These are phyloP conservation scores for Leptinotarsa rubiginosa DNA, from an alignment of 2,888 invertebrate genomes.

Conservation along the genomic window DNA sequence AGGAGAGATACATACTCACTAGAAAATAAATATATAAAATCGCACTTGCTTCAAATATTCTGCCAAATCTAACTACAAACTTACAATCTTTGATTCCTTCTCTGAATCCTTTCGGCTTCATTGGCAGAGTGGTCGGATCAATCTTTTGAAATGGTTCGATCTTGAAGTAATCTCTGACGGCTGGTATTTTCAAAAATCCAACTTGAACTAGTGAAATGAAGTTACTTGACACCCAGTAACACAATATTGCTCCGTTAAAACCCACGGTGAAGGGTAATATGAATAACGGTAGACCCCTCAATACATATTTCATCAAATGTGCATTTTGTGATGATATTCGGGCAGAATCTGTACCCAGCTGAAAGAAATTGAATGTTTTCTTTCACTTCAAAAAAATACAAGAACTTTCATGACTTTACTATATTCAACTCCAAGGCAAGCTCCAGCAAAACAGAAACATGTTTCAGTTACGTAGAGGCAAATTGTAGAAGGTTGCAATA, in stretches of 20 bases:
- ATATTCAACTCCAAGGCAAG: no score
- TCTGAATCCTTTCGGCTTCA: slow-evolving; percentile 82
- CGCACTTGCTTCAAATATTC: no score
- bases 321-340: slow-evolving; percentile 76
- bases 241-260: slow-evolving; percentile 88
- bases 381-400: not conserved
- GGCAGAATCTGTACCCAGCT: slow-evolving; percentile 82
- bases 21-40: no score
- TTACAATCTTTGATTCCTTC: slow-evolving; percentile 84
- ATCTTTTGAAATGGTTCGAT: slow-evolving; percentile 76
- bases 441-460: no score
- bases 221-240: slow-evolving; percentile 92
- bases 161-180: slow-evolving; percentile 79
- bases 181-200: slow-evolving; percentile 79
- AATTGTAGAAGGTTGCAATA: no score
- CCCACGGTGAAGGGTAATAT: slow-evolving; percentile 88
- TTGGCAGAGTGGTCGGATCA: slow-evolving; percentile 70
- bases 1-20: no score
- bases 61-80: slow-evolving; percentile 48
- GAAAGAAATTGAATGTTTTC: slow-evolving; percentile 47
- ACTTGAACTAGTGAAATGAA: slow-evolving; percentile 87
- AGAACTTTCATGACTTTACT: no score
- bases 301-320: slow-evolving; percentile 78
- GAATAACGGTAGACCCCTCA: slow-evolving; percentile 81
- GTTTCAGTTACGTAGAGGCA: no score